These are phyloP conservation scores for Drosophila ezoana DNA, from an alignment of 2,888 invertebrate species.

Conservation along the genomic window DNA sequence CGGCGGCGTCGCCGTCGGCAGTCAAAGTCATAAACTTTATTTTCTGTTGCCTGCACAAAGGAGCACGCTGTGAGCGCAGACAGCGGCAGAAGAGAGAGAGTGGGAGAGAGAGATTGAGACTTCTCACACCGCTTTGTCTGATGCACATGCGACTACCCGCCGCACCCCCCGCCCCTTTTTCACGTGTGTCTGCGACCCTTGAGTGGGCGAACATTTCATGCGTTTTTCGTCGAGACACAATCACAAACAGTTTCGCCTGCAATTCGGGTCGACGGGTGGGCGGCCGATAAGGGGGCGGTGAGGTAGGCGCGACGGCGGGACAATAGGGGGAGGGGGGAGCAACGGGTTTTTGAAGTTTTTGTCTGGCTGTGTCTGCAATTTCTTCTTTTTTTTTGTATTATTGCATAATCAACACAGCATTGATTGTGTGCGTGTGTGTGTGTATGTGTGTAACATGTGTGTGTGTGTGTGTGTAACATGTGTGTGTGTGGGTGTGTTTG, in stretches of 20 bases:
- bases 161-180: slow-evolving; percentile 7
- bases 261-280: slow-evolving; percentile 30
- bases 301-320: not conserved
- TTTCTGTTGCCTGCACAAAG: slow-evolving; percentile 80
- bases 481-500: slow-evolving; percentile 4
- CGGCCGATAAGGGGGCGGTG: not conserved
- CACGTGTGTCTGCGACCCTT: slow-evolving; percentile 64
- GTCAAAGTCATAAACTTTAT: slow-evolving; percentile 80
- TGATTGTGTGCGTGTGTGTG: slow-evolving; percentile 49
- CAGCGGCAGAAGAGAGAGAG: slow-evolving; percentile 8
- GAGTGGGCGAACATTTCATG: slow-evolving; percentile 78
- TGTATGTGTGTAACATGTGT: slow-evolving; percentile 8
- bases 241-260: slow-evolving; percentile 65
- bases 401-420: slow-evolving; percentile 61
- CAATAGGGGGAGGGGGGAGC: not conserved
- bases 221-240: slow-evolving; percentile 77
- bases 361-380: slow-evolving; percentile 45
- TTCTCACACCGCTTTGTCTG: slow-evolving; percentile 53
- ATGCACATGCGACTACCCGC: slow-evolving; percentile 67
- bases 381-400: slow-evolving; percentile 37
- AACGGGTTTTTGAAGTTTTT: slow-evolving; percentile 44
- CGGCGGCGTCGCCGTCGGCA: slow-evolving; percentile 63
- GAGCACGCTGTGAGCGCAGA: slow-evolving; percentile 55
- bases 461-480: slow-evolving; percentile 13
- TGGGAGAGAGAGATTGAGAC: slow-evolving; percentile 31